Percentiles rank a stretch among this genome's conserved stretches.
These are phyloP conservation scores for Drosophila pseudoananassae DNA, from an alignment of 1,140 invertebrate genomes.

Conservation along the genomic window DNA sequence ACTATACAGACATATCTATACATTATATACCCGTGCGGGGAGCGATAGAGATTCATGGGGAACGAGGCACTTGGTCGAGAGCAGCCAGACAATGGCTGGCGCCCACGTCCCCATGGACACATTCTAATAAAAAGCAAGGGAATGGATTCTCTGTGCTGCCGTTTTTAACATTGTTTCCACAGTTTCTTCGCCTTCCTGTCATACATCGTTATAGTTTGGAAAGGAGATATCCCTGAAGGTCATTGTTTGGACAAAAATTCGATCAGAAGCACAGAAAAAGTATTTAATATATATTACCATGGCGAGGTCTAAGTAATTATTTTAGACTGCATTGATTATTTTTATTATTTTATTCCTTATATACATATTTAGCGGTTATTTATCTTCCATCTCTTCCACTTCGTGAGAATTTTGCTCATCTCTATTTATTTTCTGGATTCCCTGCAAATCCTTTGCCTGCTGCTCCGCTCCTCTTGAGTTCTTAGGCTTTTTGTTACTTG, in stretches of 20 bases:
- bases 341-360: not conserved
- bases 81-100: constrained; percentile 68
- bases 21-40: constrained; percentile 10
- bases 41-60: constrained; percentile 44
- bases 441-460: constrained; percentile 30
- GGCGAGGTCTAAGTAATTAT: too few species aligned
- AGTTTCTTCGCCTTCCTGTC: constrained; percentile 36
- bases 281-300: not conserved
- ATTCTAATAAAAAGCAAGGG: constrained; percentile 77
- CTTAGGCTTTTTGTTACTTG: constrained; percentile 50
- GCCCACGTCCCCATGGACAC: constrained; percentile 75
- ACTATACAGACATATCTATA: constrained; percentile 55
- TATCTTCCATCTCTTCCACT: not conserved
- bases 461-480: constrained; percentile 21
- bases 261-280: not conserved
- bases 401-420: constrained; percentile 36
- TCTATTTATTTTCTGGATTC: constrained; percentile 23
- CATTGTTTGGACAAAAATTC: not conserved
- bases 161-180: constrained; percentile 44
- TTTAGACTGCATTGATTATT: too few species aligned
- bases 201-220: constrained; percentile 20
- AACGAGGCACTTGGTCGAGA: constrained; percentile 10
- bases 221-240: constrained; percentile 32
- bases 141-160: constrained; percentile 64
- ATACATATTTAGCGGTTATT: not conserved